These are phyloP conservation scores for Strix aluco DNA, from an alignment of 2,113 vertebrate species.

Conservation along the genomic window DNA sequence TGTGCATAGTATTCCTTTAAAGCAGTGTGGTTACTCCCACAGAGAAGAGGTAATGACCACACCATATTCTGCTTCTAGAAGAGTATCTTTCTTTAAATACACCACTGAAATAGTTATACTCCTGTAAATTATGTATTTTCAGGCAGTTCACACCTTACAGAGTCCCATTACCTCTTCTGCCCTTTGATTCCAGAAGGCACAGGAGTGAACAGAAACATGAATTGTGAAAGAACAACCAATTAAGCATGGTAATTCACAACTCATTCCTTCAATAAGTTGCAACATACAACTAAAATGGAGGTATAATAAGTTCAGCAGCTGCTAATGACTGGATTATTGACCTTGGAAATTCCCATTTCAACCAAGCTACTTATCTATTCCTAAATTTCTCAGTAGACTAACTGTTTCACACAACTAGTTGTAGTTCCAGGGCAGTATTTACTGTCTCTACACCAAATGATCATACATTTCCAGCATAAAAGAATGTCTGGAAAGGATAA, in stretches of 20 bases:
- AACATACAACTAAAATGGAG: not conserved
- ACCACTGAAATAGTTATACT: not conserved
- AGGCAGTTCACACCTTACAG: not conserved
- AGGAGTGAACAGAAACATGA: not conserved
- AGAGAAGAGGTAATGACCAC: not conserved
- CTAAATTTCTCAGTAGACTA: not conserved
- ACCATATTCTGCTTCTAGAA: not conserved
- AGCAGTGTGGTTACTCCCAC: not conserved
- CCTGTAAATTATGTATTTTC: not conserved
- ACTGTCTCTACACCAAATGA: not conserved
- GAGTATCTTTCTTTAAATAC: not conserved
- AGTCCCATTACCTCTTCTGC: not conserved
- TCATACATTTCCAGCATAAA: not conserved
- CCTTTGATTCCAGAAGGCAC: not conserved
- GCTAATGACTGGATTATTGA: not conserved
- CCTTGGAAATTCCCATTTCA: not conserved
- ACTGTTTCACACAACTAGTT: not conserved
- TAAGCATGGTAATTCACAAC: not conserved
- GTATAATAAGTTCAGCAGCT: not conserved
- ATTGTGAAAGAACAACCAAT: not conserved
- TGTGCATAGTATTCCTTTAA: not conserved
- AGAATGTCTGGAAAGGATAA: not conserved
- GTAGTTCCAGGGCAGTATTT: not conserved
- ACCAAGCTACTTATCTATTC: not conserved
- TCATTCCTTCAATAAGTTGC: not conserved